These are phyloP conservation scores for Avahi laniger DNA, from an alignment of 2,797 vertebrate species.

Conservation along the genomic window DNA sequence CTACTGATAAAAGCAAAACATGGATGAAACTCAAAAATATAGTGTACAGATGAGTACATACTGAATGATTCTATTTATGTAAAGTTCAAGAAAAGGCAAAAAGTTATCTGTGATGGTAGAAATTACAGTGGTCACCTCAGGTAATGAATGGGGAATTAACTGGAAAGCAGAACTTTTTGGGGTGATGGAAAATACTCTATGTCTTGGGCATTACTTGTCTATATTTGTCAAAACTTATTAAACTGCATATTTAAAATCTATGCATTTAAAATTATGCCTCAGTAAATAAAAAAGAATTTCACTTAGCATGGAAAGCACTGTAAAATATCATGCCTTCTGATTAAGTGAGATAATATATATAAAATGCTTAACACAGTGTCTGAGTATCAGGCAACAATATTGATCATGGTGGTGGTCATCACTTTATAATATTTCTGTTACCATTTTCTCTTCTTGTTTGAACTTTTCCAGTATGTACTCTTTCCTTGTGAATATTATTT, in stretches of 20 bases:
- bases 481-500: neutral
- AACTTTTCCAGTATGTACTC: neutral
- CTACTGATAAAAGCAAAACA: neutral
- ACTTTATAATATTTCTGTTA: neutral
- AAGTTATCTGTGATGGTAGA: neutral
- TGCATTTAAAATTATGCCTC: neutral
- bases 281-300: neutral
- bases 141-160: neutral
- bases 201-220: neutral
- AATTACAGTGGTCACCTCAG: neutral
- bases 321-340: neutral
- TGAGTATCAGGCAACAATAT: neutral
- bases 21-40: neutral
- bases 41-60: neutral
- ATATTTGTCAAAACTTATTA: neutral
- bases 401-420: neutral
- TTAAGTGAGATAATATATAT: neutral
- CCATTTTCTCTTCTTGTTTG: neutral
- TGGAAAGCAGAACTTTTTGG: neutral
- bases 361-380: neutral
- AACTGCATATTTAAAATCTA: neutral
- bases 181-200: neutral
- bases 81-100: neutral
- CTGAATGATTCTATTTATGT: neutral
- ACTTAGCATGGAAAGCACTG: neutral